A percentile compares a stretch with the other conserved stretches of the same genome.
These are phyloP conservation scores for Gallinago media DNA, from an alignment of 2,113 vertebrate genomes.

Conservation along the genomic window DNA sequence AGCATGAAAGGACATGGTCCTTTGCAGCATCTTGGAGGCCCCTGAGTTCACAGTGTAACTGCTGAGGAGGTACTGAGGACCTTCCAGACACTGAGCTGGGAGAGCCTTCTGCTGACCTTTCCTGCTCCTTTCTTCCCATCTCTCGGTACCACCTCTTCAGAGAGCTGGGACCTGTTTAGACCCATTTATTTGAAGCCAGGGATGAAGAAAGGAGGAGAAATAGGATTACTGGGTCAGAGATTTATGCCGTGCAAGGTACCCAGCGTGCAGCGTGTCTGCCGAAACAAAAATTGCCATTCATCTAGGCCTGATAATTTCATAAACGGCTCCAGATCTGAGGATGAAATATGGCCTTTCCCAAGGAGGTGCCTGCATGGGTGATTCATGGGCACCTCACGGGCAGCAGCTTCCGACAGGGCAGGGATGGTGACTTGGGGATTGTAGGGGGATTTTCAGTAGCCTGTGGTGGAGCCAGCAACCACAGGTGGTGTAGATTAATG, in stretches of 20 bases:
- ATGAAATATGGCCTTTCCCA: neutral
- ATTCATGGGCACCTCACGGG: too few species aligned
- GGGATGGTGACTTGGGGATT: too few species aligned
- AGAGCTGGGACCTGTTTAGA: neutral
- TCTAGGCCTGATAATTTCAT: conserved; percentile 23
- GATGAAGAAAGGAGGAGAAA: neutral
- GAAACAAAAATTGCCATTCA: neutral
- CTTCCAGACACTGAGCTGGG: neutral
- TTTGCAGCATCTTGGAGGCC: neutral
- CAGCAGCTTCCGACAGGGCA: too few species aligned
- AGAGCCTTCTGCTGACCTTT: neutral
- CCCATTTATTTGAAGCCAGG: neutral
- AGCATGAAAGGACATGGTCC: neutral
- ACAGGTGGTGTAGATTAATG: too few species aligned
- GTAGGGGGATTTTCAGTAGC: too few species aligned
- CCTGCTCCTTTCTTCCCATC: neutral
- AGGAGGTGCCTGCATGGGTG: neutral
- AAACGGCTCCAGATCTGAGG: neutral
- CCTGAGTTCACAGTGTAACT: neutral
- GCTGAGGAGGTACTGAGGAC: neutral
- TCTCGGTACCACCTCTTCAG: neutral
- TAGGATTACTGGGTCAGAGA: neutral
- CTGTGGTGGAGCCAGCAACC: too few species aligned
- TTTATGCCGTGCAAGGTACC: neutral
- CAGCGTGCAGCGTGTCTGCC: neutral